A percentile compares a stretch with the other conserved stretches of the same genome.
phyloP scores from a whole-genome alignment of 92 coral and sea anemone species.

The Metridium senile region DNA sequence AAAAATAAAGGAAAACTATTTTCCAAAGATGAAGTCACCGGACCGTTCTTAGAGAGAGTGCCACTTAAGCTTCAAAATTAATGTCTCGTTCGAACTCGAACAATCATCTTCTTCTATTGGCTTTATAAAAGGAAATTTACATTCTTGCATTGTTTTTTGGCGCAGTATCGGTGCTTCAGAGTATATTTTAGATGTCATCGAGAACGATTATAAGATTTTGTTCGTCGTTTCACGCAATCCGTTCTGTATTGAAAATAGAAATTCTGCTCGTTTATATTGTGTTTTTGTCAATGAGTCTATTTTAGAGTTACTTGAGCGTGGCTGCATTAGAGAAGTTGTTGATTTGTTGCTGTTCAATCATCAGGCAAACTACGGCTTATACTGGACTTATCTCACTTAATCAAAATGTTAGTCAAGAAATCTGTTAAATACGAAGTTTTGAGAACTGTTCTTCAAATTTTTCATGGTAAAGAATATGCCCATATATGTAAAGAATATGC shows the following conservation, averaged over 20 bases:
- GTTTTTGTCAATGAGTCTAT: conserved; percentile 48
- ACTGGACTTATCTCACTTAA: conserved; percentile 39
- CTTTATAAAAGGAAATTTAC: conserved; percentile 25
- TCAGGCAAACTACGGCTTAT: conserved; percentile 50
- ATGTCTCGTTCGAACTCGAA: conserved; percentile 8
- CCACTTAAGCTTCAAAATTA: too few relatives aligned
- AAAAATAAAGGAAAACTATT: too few relatives aligned
- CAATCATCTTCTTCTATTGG: not conserved
- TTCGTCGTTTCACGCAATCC: conserved; percentile 40
- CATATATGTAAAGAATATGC: conserved; percentile 46
- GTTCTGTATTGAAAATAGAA: conserved; percentile 45
- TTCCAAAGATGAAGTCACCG: too few relatives aligned
- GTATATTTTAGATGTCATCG: conserved; percentile 49
- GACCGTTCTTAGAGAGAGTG: too few relatives aligned
- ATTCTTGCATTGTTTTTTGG: conserved; percentile 33
- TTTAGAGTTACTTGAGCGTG: conserved; percentile 38
- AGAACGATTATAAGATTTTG: conserved; percentile 47
- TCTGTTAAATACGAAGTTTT: conserved; percentile 49
- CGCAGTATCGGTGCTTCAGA: conserved; percentile 47
- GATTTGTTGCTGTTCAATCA: conserved; percentile 50
- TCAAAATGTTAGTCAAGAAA: conserved; percentile 35
- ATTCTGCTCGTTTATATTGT: conserved; percentile 37
- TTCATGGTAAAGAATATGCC: conserved; percentile 25
- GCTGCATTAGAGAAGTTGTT: conserved; percentile 36
- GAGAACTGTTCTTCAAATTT: conserved; percentile 45